Evolutionary conservation across 1,140 invertebrate genomes (phyloP), one percentile per base, ranked within the genome.

Genomic region (Brevipalpus yothersi): DNA sequence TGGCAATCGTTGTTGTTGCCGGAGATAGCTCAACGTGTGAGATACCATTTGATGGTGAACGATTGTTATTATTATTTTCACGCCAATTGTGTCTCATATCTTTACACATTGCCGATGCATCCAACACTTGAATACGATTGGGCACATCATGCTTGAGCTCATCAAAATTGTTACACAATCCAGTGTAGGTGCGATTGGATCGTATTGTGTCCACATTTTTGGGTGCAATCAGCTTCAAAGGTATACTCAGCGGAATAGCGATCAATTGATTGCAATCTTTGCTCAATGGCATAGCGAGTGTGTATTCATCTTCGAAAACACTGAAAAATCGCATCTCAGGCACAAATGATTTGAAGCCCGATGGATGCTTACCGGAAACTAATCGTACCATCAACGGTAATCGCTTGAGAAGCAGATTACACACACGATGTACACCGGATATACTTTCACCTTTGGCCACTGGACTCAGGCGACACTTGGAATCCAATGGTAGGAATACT

Each of bases 381-480:
- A 93, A 74, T 67, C 88, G 73, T 1, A 92, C 88, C 58, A 88
- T 91, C 55, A 93, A 73, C 2, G 90, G 90, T 70, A 93, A 77
- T 60, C 89, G 74, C 69, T 91, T 90, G 62, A 80, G 80, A 42
- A 92, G 72, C 56, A 94, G 75, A 67, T 86, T 88, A 66, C 82
- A 80, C 42, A 75, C 72, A 42, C 64, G 84, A 70, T 90, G 87
- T 13, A 91, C 87, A 8, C 88, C 88, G 68, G 85, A 85, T 62
- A 93, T 90, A 71, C 88, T 90, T 65, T 88, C 85, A 70, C 87
- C 84, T 67, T 83, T 80, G 41, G 88, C 88, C 23, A 93, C 75
- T 1, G 83, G 83, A 65, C 86, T 91, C 72, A 93, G 93, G 66
- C 84, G 81, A 9, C 84, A 87, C 67, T 84, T 79, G 69, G 86